Evolutionary conservation across 2,888 invertebrate species (phyloP), one percentile per base, ranked within the genome.

Genomic region (Temnothorax rugatulus): DNA sequence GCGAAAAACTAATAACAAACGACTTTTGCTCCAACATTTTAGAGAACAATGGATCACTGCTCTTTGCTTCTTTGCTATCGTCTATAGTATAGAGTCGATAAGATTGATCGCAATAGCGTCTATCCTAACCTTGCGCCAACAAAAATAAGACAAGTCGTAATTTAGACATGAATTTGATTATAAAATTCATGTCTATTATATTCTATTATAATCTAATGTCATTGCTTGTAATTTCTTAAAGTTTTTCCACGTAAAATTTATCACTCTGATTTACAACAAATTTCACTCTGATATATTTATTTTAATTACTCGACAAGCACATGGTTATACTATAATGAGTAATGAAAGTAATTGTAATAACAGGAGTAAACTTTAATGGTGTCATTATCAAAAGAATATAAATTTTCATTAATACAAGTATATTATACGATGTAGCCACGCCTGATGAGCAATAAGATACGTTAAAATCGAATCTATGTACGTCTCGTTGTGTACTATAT

Each of bases 1-100:
- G 41, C 54, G n/a, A n/a, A 68, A 68, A 68, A 44, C 54, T 66
- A 66, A 52, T 64, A 76, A 68, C 44, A 41, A 77, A 77, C 29
- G n/a, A 77, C n/a, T 77, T 77, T 66, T 21, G 54, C 13, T 41
- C 44, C 15, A 57, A 77, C 13, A 44, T 77, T 68, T 61, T 44
- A 57, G 44, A 50, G 68, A 77, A 77, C 77, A 77, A 77, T 57
- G 66, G 77, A 68, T 77, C n/a, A 44, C 29, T 34, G 50, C 38
- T 64, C 50, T 52, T 41, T 52, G 38, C 52, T 76, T 64, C 50
- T 50, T 41, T 52, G 38, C 64, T 76, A 75, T 75, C 75, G 63
- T 38, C 18, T 57, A n/a, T 57, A n/a, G 77, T 29, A n/a, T 15
- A 38, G 21, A 25, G 44, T 44, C 21, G 69, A 77, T 77, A 69